Base-by-base conservation (phyloP, 2,797 vertebrate species). In the Epinephelus coioides region DNA sequence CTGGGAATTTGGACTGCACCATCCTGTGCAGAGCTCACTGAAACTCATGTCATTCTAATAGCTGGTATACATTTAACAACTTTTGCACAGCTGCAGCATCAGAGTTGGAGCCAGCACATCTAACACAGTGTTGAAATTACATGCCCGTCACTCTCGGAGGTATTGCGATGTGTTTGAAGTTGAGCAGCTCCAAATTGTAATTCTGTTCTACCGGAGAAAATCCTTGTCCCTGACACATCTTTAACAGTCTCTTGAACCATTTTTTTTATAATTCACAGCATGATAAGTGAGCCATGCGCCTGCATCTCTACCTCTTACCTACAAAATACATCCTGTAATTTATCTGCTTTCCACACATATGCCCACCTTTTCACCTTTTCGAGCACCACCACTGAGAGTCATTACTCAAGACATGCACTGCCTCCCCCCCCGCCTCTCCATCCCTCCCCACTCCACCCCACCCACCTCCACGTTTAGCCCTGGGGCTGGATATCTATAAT, bases 401-500 rank as follows among this genome's bases (percentile, higher is more conserved):
- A 91, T 92, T 91, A 89, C 89, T 83, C 78, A 70, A 91, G 90
- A 86, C 68, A 30, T 72, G 75, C 61, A 18, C 63, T 57, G 78
- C 77, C 59, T 76, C 67, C 65, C 78, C 27, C 65, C 62, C 73
- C 65, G 12, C 61, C n/a, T 23, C 27, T 51, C 44, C 49, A 21
- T 3, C 27, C 21, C 17, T 18, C 75, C 63, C 56, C 70, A 49
- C 67, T 23, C n/a, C 76, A 18, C 70, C 73, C 65, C 80, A 85
- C 78, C 82, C 81, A 84, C 86, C 85, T 87, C 87, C 81, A 85
- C 82, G 66, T 90, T 93, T 78, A 85, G 84, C 93, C 93, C 88
- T 65, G 79, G 73, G 92, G 93, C 88, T 70, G 78, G 80, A 82
- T 86, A 95, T 93, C 92, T 93, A 94, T 94, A 94, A 94, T 95